Base-by-base conservation (phyloP, 1,140 invertebrate species). In the Lamellibrachia luymesi region DNA sequence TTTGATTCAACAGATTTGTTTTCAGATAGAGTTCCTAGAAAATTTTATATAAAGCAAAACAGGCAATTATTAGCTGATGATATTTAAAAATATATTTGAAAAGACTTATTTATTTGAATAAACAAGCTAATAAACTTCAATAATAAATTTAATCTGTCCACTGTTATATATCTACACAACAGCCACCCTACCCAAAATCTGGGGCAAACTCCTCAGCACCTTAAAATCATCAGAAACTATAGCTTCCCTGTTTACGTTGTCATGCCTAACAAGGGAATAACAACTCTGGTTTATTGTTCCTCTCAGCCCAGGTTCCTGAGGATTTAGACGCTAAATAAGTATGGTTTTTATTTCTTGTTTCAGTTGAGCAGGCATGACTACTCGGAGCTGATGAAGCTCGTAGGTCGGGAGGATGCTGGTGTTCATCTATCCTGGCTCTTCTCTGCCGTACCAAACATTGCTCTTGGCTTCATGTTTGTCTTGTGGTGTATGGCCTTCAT, bases 401-500 rank as follows among this genome's bases (percentile, higher is more conserved):
- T 94, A 27, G 64, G 92, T n/a, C 56, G 93, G 90, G 90, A 90
- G 10, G 56, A 64, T 17, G 92, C 93, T 17, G 92, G 92, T 17
- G 51, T 94, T 17, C 27, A 50, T 51, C 91, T 95, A 17, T 50
- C 92, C 25, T 93, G 93, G 52, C 64, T 93, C n/a, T 94, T 94
- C 92, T 93, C 94, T 7, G 92, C 94, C 4, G 90, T 91, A 80
- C 94, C 94, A 17, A 80, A 93, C n/a, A 50, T 94, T 51, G n/a
- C 94, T 56, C 93, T 95, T 80, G 49, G 93, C 91, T 93, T 94
- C 91, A 93, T 94, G 50, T 90, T 94, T 25, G 91, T 94, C 13
- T 80, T 95, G 17, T 95, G 95, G 92, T 93, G 95, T 90, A 64
- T 93, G 22, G 92, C 94, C 2, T 95, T 95, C 92, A 92, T 95